phyloP scores from a whole-genome alignment of 2,113 vertebrate genomes.

The Vireo altiloquus region DNA sequence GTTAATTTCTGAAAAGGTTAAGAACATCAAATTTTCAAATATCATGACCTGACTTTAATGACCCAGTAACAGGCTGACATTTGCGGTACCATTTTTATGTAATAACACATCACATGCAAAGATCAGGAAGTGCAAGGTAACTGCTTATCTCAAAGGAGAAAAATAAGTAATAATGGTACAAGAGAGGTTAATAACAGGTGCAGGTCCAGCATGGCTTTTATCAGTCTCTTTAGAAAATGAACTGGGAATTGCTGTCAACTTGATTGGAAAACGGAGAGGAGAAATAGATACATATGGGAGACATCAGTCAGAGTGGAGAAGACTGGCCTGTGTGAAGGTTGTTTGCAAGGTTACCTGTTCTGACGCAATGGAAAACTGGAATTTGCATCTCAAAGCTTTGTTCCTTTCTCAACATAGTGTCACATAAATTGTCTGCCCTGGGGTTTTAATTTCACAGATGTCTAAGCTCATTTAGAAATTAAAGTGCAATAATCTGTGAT shows the following conservation, averaged over 20 bases:
- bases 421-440: constrained; percentile 66
- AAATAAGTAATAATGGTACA: constrained; percentile 68
- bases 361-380: constrained; percentile 51
- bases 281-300: constrained; percentile 71
- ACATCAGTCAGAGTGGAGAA: constrained; percentile 65
- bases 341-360: constrained; percentile 73
- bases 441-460: constrained; percentile 78
- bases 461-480: constrained; percentile 78
- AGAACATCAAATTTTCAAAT: constrained; percentile 77
- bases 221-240: constrained; percentile 74
- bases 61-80: constrained; percentile 74
- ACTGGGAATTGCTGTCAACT: constrained; percentile 74
- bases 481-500: constrained; percentile 70
- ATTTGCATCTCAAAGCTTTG: constrained; percentile 78
- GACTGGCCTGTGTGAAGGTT: constrained; percentile 67
- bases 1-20: constrained; percentile 74
- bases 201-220: constrained; percentile 61
- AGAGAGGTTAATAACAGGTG: constrained; percentile 73
- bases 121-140: constrained; percentile 65
- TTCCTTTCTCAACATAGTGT: constrained; percentile 66
- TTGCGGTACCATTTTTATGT: constrained; percentile 55
- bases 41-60: constrained; percentile 75
- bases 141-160: constrained; percentile 66
- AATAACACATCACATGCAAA: constrained; percentile 68
- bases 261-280: constrained; percentile 68